Evolutionary conservation across 2,888 invertebrate species (phyloP), one percentile per base, ranked within the genome.

Genomic region (Anthophora plumipes): DNA sequence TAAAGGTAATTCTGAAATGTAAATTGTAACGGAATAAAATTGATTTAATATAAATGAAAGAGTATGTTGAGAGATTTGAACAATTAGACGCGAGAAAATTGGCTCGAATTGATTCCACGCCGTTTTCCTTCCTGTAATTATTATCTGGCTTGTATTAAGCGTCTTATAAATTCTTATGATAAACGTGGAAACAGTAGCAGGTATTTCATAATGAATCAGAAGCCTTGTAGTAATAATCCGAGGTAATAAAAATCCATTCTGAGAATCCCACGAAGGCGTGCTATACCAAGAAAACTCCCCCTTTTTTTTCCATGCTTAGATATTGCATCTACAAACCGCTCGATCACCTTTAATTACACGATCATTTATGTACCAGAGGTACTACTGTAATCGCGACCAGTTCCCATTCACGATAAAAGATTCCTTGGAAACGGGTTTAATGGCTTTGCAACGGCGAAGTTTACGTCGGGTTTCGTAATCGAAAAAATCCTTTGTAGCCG

Each of bases 311-410:
- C 25, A 4, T 3, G 31, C 31, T 31, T 31, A 31, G 20, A 25
- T n/a, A 25, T 43, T 22, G 14, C 20, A 22, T 25, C 22, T n/a
- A 25, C 2, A 48, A 63, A n/a, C 7, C 64, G 14, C 37, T 48
- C n/a, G n/a, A 63, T 48, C 63, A 31, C 48, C n/a, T 63, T 63
- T 63, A 48, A 63, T 63, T 31, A 48, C 31, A 20, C 31, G n/a
- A 48, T 46, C 46, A n/a, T 63, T 46, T 12, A 12, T 12, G 7
- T 31, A n/a, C 7, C 12, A 9, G 6, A 17, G 46, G 4, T 41
- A 22, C 14, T 14, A 22, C 22, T 17, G 8, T 9, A 14, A 60
- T 43, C 41, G 41, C 22, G 14, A 22, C 22, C 8, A 22, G 22
- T 60, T 60, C 41, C 22, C 60, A 22, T 60, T 60, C 60, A 43